phyloP scores from a whole-genome alignment of 2,888 invertebrate species.

The Embidobia sp. region DNA sequence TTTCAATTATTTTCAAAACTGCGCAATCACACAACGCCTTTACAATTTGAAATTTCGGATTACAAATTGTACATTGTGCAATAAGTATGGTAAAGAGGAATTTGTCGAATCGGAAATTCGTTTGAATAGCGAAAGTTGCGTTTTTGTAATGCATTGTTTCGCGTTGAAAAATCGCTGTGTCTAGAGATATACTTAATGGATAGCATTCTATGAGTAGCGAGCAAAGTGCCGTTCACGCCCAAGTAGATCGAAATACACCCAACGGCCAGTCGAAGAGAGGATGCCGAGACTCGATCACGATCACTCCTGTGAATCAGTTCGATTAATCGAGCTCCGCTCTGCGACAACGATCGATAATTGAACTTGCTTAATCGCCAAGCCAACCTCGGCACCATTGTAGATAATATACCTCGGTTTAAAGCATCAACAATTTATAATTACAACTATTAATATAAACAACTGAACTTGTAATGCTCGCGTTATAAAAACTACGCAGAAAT shows the following conservation, averaged over 20 bases:
- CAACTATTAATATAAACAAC: no score
- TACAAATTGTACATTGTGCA: constrained; percentile 1
- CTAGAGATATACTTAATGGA: constrained; percentile 61
- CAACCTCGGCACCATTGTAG: no score
- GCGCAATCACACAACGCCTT: no score
- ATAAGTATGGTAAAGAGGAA: constrained; percentile 8
- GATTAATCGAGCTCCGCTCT: constrained; percentile 71
- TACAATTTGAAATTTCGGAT: no score
- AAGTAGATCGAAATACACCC: constrained; percentile 61
- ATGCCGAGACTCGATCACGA: constrained; percentile 59
- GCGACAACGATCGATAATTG: constrained; percentile 76
- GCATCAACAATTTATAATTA: no score
- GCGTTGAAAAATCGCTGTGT: constrained; percentile 50
- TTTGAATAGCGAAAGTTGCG: constrained; percentile 43
- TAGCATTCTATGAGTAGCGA: constrained; percentile 60
- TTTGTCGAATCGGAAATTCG: constrained; percentile 47
- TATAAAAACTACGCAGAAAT: no score
- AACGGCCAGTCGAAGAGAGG: constrained; percentile 54
- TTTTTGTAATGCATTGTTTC: constrained; percentile 53
- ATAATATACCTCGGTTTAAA: no score
- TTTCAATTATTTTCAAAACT: no score
- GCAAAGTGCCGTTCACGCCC: constrained; percentile 63
- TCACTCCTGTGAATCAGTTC: constrained; percentile 71
- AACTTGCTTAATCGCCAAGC: constrained; percentile 69
- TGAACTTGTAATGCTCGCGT: no score